Percentiles rank a stretch among this genome's conserved stretches.
phyloP scores from a whole-genome alignment of 2,888 invertebrate genomes.

The Caenorhabditis macrosperma region DNA sequence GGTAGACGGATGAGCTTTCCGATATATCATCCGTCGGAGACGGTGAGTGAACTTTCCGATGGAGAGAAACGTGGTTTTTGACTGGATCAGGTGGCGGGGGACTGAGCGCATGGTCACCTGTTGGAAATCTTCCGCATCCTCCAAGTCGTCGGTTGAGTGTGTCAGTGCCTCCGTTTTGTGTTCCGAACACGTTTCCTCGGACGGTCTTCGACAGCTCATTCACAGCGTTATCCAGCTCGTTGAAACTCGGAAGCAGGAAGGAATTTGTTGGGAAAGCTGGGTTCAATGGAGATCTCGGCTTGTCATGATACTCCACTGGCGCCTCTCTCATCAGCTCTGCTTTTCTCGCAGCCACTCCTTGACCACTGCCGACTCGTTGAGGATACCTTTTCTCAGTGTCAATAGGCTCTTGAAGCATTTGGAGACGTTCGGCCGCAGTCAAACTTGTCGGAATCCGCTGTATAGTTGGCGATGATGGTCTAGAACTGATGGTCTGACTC shows the following conservation, averaged over 20 bases:
- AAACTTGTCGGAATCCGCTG: conserved; percentile 70
- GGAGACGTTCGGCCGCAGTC: conserved; percentile 77
- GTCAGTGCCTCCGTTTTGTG: background rate
- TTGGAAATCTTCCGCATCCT: conserved; percentile 77
- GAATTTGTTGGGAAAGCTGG: conserved; percentile 56
- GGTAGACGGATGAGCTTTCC: conserved; percentile 69
- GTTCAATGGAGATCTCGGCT: conserved; percentile 51
- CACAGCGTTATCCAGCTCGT: conserved; percentile 74
- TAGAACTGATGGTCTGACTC: conserved; percentile 69
- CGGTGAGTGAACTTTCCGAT: conserved; percentile 63
- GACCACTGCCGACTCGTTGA: conserved; percentile 65
- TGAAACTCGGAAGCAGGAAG: conserved; percentile 68
- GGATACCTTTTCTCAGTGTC: conserved; percentile 62
- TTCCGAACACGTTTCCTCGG: conserved; percentile 31
- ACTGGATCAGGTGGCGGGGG: conserved; percentile 52
- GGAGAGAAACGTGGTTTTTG: conserved; percentile 20
- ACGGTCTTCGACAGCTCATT: conserved; percentile 57
- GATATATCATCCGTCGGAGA: conserved; percentile 66
- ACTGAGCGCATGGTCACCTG: conserved; percentile 70
- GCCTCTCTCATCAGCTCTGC: conserved; percentile 70
- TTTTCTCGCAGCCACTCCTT: conserved; percentile 69
- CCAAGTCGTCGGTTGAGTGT: conserved; percentile 44
- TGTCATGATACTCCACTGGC: conserved; percentile 26
- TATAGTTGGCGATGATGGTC: conserved; percentile 68
- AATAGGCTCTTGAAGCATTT: conserved; percentile 75